These are phyloP conservation scores for Phenganax marumi DNA, from an alignment of 92 coral and sea anemone species.

Conservation along the genomic window DNA sequence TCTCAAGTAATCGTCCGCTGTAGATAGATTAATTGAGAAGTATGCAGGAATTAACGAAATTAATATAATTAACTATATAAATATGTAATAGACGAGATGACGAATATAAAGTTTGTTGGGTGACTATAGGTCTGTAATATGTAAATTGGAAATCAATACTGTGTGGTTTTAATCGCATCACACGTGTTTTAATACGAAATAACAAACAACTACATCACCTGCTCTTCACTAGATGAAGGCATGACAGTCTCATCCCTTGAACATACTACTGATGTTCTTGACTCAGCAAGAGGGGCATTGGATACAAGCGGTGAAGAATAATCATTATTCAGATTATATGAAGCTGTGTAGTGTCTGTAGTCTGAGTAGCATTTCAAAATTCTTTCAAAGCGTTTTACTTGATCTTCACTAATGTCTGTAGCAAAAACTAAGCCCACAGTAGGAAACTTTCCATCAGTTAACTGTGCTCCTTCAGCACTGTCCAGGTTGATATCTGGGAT, in stretches of 20 bases:
- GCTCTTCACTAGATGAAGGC: neutral
- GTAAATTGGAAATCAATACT: too few relatives aligned
- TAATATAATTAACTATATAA: too few relatives aligned
- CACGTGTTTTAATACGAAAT: too few relatives aligned
- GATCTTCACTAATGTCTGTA: slow-evolving; percentile 67
- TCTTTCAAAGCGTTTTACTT: slow-evolving; percentile 78
- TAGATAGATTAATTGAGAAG: too few relatives aligned
- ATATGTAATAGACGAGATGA: too few relatives aligned
- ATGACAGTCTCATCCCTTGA: slow-evolving; percentile 45
- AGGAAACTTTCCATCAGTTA: slow-evolving; percentile 72
- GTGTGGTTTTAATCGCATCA: too few relatives aligned
- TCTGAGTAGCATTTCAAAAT: slow-evolving; percentile 88
- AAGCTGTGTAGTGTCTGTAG: slow-evolving; percentile 78
- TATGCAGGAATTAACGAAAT: too few relatives aligned
- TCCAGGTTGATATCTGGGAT: slow-evolving; percentile 87
- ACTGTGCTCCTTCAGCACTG: slow-evolving; percentile 45
- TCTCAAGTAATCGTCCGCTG: too few relatives aligned
- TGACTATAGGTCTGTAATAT: too few relatives aligned
- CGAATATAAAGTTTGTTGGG: too few relatives aligned
- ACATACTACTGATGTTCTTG: slow-evolving; percentile 48
- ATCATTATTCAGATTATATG: slow-evolving; percentile 27
- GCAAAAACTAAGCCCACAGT: slow-evolving; percentile 90
- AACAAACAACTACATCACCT: neutral
- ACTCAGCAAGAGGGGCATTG: slow-evolving; percentile 51
- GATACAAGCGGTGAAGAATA: slow-evolving; percentile 31